Conservation (phyloP, 1,140 invertebrate genomes). For the Danaus melanippus region DNA sequence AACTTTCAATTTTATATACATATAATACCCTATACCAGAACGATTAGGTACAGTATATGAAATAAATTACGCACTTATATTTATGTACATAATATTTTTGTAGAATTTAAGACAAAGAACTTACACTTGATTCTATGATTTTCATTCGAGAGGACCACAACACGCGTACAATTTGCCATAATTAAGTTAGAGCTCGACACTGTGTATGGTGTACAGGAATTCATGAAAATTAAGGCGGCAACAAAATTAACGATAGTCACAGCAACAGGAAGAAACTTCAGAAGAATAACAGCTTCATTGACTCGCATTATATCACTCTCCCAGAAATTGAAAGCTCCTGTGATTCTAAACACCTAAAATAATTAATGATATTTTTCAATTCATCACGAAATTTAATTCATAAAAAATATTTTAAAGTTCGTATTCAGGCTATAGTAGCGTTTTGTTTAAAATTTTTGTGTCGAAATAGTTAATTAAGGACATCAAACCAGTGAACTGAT, state of each 20-base stretch:
- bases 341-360: constrained; percentile 50
- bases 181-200: constrained; percentile 21
- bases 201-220: constrained; percentile 34
- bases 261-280: constrained; percentile 53
- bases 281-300: constrained; percentile 40
- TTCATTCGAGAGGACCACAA: constrained; percentile 24
- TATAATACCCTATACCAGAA: too few species aligned
- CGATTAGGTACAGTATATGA: too few species aligned
- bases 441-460: too few species aligned
- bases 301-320: constrained; percentile 55
- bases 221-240: constrained; percentile 42
- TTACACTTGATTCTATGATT: constrained; percentile 33
- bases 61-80: too few species aligned
- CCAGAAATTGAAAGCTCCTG: constrained; percentile 48
- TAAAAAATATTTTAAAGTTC: not conserved
- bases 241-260: constrained; percentile 46
- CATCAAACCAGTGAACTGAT: too few species aligned
- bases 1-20: too few species aligned
- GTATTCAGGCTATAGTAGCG: too few species aligned
- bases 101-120: constrained; percentile 6
- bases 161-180: constrained; percentile 38
- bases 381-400: not conserved
- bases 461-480: too few species aligned
- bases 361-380: not conserved
- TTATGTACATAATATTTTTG: too few species aligned